Percentiles rank a stretch among this genome's conserved stretches.
These are phyloP conservation scores for Acanthosepion esculentum DNA, from an alignment of 2,888 invertebrate species.

Conservation along the genomic window DNA sequence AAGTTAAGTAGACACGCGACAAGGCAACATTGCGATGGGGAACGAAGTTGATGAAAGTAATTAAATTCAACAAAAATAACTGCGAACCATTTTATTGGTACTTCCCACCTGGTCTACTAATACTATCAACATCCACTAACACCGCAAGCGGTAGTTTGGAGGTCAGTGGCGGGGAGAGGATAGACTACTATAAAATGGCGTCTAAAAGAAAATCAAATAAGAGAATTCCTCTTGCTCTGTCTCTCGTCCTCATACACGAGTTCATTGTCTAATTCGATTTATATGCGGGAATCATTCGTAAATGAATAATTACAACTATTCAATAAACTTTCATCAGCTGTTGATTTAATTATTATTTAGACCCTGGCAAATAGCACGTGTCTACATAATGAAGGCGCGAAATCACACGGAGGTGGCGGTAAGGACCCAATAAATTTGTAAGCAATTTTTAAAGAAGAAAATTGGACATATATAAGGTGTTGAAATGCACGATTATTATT, in stretches of 20 bases:
- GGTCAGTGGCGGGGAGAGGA: neutral
- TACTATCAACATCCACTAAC: neutral
- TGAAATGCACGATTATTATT: no score
- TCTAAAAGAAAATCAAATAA: neutral
- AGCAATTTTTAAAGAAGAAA: no score
- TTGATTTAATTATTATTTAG: neutral
- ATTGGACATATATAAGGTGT: no score
- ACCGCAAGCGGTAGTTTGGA: neutral
- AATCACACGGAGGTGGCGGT: neutral
- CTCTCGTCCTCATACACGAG: neutral
- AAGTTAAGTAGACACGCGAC: neutral
- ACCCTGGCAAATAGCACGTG: neutral
- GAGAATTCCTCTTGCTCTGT: neutral
- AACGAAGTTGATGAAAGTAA: neutral
- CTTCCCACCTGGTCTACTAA: neutral
- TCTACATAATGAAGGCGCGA: neutral
- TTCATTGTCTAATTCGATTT: neutral
- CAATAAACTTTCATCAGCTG: neutral
- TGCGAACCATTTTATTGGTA: neutral
- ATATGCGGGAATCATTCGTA: neutral
- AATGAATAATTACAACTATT: conserved; percentile 13
- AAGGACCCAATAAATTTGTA: no score
- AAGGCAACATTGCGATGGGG: neutral
- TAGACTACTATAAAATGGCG: neutral
- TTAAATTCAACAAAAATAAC: conserved; percentile 7